phyloP scores from a whole-genome alignment of 53 echinoderm and acorn worm genomes.

The Luidia sarsii region DNA sequence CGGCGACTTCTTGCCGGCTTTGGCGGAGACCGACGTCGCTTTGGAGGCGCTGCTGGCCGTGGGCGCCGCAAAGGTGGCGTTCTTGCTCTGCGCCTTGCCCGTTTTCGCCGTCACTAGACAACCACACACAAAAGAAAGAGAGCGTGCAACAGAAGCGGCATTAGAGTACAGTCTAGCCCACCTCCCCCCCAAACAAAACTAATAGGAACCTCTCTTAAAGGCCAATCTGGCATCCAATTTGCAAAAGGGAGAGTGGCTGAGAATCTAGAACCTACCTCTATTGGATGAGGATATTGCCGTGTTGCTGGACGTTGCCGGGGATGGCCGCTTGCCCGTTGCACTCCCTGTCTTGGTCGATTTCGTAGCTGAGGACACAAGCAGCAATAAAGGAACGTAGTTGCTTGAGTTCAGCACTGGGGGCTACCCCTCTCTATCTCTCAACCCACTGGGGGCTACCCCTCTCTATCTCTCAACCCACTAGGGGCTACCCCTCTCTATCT shows the following conservation, averaged over 20 bases:
- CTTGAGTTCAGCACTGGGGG: too few relatives aligned
- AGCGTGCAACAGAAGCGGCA: not conserved
- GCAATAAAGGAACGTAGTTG: too few relatives aligned
- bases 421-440: too few relatives aligned
- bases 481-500: too few relatives aligned
- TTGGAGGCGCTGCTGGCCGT: conserved; percentile 47
- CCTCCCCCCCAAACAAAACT: too few relatives aligned
- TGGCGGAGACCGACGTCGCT: conserved; percentile 15
- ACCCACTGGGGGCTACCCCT: too few relatives aligned
- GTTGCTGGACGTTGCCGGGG: conserved; percentile 29
- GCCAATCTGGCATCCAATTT: too few relatives aligned
- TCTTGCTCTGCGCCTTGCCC: conserved; percentile 4
- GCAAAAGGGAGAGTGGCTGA: too few relatives aligned
- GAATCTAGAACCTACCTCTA: conserved; percentile 14
- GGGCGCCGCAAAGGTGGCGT: conserved; percentile 41
- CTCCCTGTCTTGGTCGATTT: conserved; percentile 7
- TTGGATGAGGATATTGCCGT: conserved; percentile 18
- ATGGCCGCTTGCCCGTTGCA: conserved; percentile 28
- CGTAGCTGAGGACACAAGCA: not conserved
- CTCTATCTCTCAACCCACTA: too few relatives aligned
- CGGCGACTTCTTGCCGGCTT: conserved; percentile 31
- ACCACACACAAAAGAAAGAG: too few relatives aligned
- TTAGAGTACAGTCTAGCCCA: too few relatives aligned
- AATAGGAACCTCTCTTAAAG: too few relatives aligned
- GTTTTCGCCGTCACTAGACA: not conserved